These are phyloP conservation scores for Ellobium chinense DNA, from an alignment of 2,888 invertebrate genomes.

Conservation along the genomic window DNA sequence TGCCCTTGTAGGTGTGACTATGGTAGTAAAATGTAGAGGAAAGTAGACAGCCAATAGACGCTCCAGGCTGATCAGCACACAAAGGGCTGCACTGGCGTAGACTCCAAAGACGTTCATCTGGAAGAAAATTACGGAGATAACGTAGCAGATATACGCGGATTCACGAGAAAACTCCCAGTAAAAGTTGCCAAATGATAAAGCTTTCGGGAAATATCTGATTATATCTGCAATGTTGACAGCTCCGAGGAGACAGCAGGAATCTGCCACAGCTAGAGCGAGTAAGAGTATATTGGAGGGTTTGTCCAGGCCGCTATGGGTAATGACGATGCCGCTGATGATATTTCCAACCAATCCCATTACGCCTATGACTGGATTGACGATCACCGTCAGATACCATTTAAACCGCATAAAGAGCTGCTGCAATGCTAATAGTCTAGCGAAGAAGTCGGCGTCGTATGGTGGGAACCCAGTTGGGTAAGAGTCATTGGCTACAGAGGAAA, in stretches of 20 bases:
- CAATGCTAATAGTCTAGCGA: too few species aligned
- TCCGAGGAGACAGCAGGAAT: background rate
- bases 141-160: background rate
- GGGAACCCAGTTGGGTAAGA: too few species aligned
- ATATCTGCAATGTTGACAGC: background rate
- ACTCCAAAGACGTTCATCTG: background rate
- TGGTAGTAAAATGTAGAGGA: conserved; percentile 4
- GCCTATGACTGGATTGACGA: background rate
- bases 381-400: too few species aligned
- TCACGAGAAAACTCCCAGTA: background rate
- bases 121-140: background rate
- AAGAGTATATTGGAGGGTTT: conserved; percentile 6
- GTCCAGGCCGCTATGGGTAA: background rate
- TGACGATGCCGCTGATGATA: background rate
- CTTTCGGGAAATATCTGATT: background rate
- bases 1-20: background rate
- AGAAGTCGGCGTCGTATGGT: too few species aligned
- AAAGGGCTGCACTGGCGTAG: conserved; percentile 7
- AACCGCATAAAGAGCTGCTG: too few species aligned
- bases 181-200: background rate
- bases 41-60: conserved; percentile 9
- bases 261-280: background rate
- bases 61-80: background rate
- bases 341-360: background rate
- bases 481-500: too few species aligned